Conservation (phyloP, 2,888 invertebrate species). For the Elmis aenea region DNA sequence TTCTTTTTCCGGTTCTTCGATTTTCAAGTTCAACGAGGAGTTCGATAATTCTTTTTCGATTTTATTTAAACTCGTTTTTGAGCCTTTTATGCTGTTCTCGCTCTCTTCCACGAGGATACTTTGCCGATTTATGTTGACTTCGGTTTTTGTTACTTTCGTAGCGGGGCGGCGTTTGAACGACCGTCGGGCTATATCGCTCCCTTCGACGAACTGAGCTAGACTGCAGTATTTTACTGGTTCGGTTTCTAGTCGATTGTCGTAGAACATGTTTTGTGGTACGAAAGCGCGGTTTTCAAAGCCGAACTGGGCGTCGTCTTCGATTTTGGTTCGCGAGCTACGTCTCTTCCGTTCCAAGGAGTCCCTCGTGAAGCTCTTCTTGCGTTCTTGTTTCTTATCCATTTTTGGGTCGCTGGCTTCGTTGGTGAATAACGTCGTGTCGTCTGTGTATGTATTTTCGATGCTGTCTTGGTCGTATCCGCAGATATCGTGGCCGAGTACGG, state of each 20-base stretch:
- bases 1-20: constrained; percentile 15
- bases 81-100: constrained; percentile 28
- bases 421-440: constrained; percentile 64
- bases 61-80: constrained; percentile 36
- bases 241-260: constrained; percentile 42
- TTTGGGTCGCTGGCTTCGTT: constrained; percentile 43
- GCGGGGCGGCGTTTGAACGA: constrained; percentile 58
- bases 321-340: constrained; percentile 39
- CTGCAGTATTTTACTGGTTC: constrained; percentile 68
- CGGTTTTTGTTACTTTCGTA: constrained; percentile 44
- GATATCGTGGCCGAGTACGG: constrained; percentile 58
- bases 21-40: constrained; percentile 33
- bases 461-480: constrained; percentile 60
- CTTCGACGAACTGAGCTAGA: constrained; percentile 76
- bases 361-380: constrained; percentile 53
- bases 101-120: constrained; percentile 42
- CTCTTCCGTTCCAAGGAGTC: constrained; percentile 44
- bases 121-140: constrained; percentile 40
- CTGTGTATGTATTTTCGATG: constrained; percentile 57
- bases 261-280: constrained; percentile 46
- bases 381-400: constrained; percentile 53
- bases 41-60: constrained; percentile 41
- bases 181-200: constrained; percentile 74
- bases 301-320: constrained; percentile 56
- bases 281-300: constrained; percentile 72